Conservation (phyloP, 2,113 vertebrate genomes). For the Cricetomys ansorgei region DNA sequence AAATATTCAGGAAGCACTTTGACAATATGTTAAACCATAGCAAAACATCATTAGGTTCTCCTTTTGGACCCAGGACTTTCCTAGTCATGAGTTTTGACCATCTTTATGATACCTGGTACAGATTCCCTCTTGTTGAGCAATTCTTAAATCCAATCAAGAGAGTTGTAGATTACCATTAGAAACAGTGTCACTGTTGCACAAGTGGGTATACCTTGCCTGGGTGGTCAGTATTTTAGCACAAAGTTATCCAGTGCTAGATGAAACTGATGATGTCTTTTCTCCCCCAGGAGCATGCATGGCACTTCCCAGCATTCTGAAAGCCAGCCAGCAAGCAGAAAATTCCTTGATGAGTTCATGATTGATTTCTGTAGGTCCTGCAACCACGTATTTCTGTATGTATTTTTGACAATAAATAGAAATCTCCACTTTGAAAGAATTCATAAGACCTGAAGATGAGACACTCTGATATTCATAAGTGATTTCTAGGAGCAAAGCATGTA, state of each 20-base stretch:
- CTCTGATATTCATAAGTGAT: not conserved
- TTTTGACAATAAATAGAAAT: not conserved
- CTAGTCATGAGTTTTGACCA: not conserved
- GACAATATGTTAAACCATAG: too few species aligned
- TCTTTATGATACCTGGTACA: not conserved
- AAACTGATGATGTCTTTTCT: not conserved
- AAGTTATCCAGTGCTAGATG: not conserved
- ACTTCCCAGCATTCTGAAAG: not conserved
- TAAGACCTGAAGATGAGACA: not conserved
- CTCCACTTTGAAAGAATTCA: not conserved
- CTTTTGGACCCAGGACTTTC: not conserved
- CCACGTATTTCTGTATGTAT: not conserved
- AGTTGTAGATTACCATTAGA: too few species aligned
- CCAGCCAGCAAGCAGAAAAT: too few species aligned
- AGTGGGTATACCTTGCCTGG: not conserved
- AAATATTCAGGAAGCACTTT: not conserved
- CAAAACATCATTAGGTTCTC: not conserved
- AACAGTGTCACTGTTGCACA: not conserved
- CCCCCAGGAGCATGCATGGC: not conserved
- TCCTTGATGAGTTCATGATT: not conserved
- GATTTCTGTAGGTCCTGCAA: not conserved
- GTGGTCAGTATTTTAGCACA: not conserved
- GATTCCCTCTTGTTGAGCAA: not conserved
- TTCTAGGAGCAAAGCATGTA: not conserved
- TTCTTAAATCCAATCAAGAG: not conserved